Evolutionary conservation across 2,888 invertebrate genomes (phyloP).

Genomic region (Corbicula japonica): DNA sequence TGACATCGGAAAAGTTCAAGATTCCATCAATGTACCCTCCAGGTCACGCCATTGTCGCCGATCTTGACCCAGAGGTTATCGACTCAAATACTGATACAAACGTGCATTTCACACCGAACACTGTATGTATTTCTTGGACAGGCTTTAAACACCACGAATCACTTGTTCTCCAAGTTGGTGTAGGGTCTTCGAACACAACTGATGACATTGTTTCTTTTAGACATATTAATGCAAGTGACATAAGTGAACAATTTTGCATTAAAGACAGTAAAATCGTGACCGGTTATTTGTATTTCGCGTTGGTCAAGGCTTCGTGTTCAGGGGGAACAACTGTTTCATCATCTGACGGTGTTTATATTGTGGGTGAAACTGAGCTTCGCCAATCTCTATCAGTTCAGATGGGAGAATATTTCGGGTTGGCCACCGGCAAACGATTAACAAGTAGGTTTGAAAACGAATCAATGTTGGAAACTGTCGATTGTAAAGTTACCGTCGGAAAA

Average conservation of each 20-base stretch:
- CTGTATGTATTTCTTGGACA: conserved; percentile 45
- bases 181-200: conserved; percentile 12
- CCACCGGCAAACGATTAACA: too few species aligned
- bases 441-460: too few species aligned
- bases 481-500: not conserved
- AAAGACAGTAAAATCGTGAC: not conserved
- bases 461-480: not conserved
- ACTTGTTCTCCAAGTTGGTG: conserved; percentile 25
- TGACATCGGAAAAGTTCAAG: conserved; percentile 36
- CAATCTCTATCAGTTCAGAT: not conserved
- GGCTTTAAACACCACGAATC: conserved; percentile 49
- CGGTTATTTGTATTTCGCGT: not conserved
- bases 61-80: conserved; percentile 36
- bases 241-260: not conserved
- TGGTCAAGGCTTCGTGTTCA: conserved; percentile 21
- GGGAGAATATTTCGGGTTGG: not conserved
- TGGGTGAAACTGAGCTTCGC: conserved; percentile 7
- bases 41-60: conserved; percentile 47
- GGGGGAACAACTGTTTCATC: conserved; percentile 29
- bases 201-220: conserved; percentile 31
- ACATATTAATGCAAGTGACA: not conserved
- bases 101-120: conserved; percentile 38
- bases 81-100: conserved; percentile 21
- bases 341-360: conserved; percentile 45
- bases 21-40: conserved; percentile 62